phyloP scores from a whole-genome alignment of 2,113 vertebrate genomes.

The Microcebus tavaratra region DNA sequence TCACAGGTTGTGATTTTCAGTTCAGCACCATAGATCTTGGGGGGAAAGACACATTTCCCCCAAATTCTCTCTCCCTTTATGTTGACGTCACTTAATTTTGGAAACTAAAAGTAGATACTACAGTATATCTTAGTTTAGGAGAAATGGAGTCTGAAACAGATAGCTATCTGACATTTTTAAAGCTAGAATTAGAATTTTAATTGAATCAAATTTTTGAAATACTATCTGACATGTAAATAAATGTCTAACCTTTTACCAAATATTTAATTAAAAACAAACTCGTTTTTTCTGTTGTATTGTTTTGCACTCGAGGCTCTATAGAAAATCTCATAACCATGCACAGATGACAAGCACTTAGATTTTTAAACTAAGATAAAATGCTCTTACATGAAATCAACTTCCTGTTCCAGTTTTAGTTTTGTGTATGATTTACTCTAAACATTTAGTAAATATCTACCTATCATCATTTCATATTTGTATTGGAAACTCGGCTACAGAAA shows the following conservation, averaged over 20 bases:
- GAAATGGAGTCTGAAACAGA: not conserved
- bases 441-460: not conserved
- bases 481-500: not conserved
- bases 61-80: not conserved
- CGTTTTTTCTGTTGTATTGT: not conserved
- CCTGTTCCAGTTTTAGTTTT: not conserved
- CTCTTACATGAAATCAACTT: not conserved
- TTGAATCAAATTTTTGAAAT: not conserved
- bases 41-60: not conserved
- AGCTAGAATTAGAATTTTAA: not conserved
- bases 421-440: not conserved
- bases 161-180: not conserved
- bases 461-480: not conserved
- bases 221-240: not conserved
- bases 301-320: not conserved
- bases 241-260: not conserved
- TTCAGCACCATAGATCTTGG: not conserved
- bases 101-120: not conserved
- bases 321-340: not conserved
- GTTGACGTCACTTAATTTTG: not conserved
- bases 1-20: not conserved
- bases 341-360: not conserved
- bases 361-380: not conserved
- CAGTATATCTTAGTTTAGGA: not conserved
- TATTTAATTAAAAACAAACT: not conserved